Base-by-base conservation (phyloP, 2,797 vertebrate species). In the Saguinus oedipus region DNA sequence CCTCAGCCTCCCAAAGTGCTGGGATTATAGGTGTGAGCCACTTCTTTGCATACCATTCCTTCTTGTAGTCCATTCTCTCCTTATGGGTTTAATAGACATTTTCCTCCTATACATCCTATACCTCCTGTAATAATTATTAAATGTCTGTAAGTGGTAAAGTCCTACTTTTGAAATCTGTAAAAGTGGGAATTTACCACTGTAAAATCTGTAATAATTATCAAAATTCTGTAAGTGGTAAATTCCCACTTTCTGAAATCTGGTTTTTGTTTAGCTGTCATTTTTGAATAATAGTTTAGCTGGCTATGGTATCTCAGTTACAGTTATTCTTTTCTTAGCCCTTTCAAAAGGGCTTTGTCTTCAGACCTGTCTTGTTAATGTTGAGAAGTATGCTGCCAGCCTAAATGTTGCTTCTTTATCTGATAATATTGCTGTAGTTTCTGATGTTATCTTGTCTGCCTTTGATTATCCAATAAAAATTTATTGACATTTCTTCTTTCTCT, bases 341-440 rank as follows among this genome's bases (percentile, higher is more conserved):
- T 90, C 39, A 59, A 95, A 85, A 88, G 88, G 74, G 36, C 30
- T 93, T 79, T 88, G 36, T 70, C 53, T 88, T 93, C 59, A 94
- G 26, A 86, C 12, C 1, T 61, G n/a, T 76, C 92, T 84, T 85
- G 17, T 80, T 74, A n/a, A 75, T 64, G 30, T 48, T 59, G 44
- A 79, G 46, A 83, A 76, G 72, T 36, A 92, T 89, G 76, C 44
- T 9, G 13, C 80, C 75, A 89, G 26, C 42, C 27, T 85, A 86
- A 74, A 96, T 57, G 4, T 36, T 86, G 8, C 53, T 88, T 55
- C 74, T 81, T 92, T 70, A 30, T 59, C 76, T 85, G 55, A 55
- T 82, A 82, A 72, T 68, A 76, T 90, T 90, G 80, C 57, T 57
- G 84, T 20, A 83, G 5, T 64, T 95, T 78, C 75, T 89, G 44